phyloP scores from a whole-genome alignment of 2,113 vertebrate species.

The Isurus oxyrinchus region DNA sequence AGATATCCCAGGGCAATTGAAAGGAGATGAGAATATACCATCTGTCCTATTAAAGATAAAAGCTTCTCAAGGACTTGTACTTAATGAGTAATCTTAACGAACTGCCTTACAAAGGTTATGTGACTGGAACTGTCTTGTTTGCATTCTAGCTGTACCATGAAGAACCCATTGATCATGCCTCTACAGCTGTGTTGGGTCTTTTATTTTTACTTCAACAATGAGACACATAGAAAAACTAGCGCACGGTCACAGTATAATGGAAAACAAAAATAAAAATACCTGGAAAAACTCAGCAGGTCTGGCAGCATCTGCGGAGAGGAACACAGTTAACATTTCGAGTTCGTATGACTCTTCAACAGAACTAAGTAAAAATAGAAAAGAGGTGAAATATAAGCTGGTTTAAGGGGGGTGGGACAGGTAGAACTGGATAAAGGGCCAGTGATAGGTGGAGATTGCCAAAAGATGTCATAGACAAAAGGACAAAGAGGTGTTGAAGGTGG shows the following conservation, averaged over 20 bases:
- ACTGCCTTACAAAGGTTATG: neutral
- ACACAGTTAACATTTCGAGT: no score
- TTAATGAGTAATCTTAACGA: neutral
- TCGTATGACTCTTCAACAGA: no score
- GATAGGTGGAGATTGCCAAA: no score
- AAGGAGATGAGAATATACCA: neutral
- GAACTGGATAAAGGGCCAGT: no score
- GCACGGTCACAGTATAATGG: neutral
- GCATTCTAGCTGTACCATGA: neutral
- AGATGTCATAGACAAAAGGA: no score
- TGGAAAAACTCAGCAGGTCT: no score
- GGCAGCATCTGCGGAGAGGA: no score
- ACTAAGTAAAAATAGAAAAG: no score
- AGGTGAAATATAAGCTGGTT: no score
- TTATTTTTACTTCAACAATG: neutral
- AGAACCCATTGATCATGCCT: neutral
- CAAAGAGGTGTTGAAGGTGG: no score
- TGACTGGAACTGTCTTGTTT: neutral
- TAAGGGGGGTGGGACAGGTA: no score
- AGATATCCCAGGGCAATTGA: neutral
- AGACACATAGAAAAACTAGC: neutral
- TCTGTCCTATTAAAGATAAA: neutral
- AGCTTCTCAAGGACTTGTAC: neutral
- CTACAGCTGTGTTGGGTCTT: neutral
- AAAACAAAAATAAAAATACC: neutral